Evolutionary conservation across 2,113 vertebrate genomes (phyloP), one percentile per base, ranked within the genome.

Genomic region (Atrichornis clamosus): DNA sequence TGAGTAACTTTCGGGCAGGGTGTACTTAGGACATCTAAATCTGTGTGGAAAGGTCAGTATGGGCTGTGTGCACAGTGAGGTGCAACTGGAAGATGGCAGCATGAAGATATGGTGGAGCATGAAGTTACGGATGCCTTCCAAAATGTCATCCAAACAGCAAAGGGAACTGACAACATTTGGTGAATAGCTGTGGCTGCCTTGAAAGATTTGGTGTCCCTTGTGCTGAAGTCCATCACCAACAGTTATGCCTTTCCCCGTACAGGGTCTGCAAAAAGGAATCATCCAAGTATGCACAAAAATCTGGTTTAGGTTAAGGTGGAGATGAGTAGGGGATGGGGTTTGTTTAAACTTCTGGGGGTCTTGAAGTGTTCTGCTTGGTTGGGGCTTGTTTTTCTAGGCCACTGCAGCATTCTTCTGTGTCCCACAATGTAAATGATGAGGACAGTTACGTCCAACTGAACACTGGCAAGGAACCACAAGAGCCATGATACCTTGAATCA

Each of bases 241-340:
- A 1, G 20, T 26, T 50, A 32, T 0, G 3, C 13, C 18, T 42
- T 46, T 46, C 9, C 23, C 75, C 23, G 24, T 39, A 24, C 15
- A 60, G 41, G 10, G 4, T 56, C 52, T 10, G 7, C 32, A 7
- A n/a, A 65, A 76, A 28, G 35, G 41, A 92, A 33, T 18, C 44
- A 74, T 14, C 9, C 35, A 10, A 35, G 11, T 41, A 41, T 41
- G 39, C 39, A 41, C 13, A 13, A 1, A 52, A 60, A 73, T 13
- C 26, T 37, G 21, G 2, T 44, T 53, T 67, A 39, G 28, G 7
- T 11, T 30, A 35, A 79, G 26, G 10, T 42, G 58, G 49, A 3
- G 10, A 17, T n/a, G 11, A 50, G 23, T 4, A 17, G 20, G 41
- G 41, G 39, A 22, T 28, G 39, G 14, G 7, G 15, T 65, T 52